Conservation (phyloP, 2,113 vertebrate genomes). For the Chionodraco myersi region DNA sequence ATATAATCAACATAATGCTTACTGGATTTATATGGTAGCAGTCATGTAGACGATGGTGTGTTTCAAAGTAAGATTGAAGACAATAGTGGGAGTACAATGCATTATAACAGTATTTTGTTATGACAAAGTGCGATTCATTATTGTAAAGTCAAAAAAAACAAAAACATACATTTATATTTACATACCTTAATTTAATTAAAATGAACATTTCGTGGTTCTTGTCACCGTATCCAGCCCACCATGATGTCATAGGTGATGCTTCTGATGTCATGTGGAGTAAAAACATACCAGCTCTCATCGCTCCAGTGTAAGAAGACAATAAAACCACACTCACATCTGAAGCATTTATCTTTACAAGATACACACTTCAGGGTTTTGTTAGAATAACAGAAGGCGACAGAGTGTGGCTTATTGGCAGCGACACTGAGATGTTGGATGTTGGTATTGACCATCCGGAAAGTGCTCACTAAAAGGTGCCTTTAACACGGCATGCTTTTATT, state of each 20-base stretch:
- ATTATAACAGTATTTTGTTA: conserved; percentile 78
- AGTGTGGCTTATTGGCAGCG: neutral
- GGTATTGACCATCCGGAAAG: conserved; percentile 64
- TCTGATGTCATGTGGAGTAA: conserved; percentile 38
- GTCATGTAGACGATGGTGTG: conserved; percentile 55
- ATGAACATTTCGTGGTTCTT: conserved; percentile 77
- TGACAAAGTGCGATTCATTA: conserved; percentile 86
- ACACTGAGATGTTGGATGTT: conserved; percentile 17
- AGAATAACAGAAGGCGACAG: conserved; percentile 33
- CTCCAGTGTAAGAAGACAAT: conserved; percentile 44
- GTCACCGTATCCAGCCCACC: conserved; percentile 52
- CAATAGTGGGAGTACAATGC: conserved; percentile 75
- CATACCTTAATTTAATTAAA: conserved; percentile 82
- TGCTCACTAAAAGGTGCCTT: conserved; percentile 74
- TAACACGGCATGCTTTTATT: conserved; percentile 57
- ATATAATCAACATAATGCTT: conserved; percentile 77
- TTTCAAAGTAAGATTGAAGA: conserved; percentile 63
- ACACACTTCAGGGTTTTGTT: conserved; percentile 53
- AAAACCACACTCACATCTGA: conserved; percentile 52
- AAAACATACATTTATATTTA: conserved; percentile 81
- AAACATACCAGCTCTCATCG: conserved; percentile 51
- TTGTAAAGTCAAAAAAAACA: conserved; percentile 77
- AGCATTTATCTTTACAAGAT: conserved; percentile 62
- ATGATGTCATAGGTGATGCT: conserved; percentile 29
- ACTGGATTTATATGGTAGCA: conserved; percentile 64